Base-by-base conservation (phyloP, 2,113 vertebrate genomes). In the Nesoenas mayeri region DNA sequence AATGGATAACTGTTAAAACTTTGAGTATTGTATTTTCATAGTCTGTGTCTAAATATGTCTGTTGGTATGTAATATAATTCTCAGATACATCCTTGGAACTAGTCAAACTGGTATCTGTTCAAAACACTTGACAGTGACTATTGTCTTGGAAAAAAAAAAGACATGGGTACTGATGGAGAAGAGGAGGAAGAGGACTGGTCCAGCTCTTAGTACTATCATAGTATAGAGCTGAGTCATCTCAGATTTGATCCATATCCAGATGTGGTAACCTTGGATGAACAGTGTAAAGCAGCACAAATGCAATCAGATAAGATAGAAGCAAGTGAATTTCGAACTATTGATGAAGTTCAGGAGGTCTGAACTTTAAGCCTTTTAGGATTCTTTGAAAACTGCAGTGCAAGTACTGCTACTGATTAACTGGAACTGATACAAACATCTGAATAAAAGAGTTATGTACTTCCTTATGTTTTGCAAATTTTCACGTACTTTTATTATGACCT, bases 101-200 rank as follows among this genome's bases (percentile, higher is more conserved):
- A 78, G 13, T 11, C 3, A 48, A 11, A 26, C 8, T 15, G 15
- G 7, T 44, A 24, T 10, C 36, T 54, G 5, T 50, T 53, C 25
- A 87, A 84, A 91, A 78, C 1, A 1, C 34, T 20, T 9, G 10
- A 10, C 17, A 70, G 4, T 14, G 15, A 53, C 22, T 48, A 28
- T 58, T 93, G 77, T 69, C 15, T 70, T 78, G 4, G n/a, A 66
- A 62, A 32, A 1, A 1, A 1, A 44, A 66, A 57, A 54, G 18
- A 1, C 5, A 7, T 13, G 7, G 7, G 3, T 64, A 29, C 3
- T 42, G 6, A 40, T 21, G 31, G 5, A 12, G 7, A 24, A 72
- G 9, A 4, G 11, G 8, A 64, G 18, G 17, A 85, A 48, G n/a
- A 61, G 8, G 3, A 34, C 7, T 24, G 11, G 6, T 38, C 9